A percentile compares a stretch with the other conserved stretches of the same genome.
Evolutionary conservation across 2,888 invertebrate species (phyloP).

Genomic region (Strigamia transsilvanica): DNA sequence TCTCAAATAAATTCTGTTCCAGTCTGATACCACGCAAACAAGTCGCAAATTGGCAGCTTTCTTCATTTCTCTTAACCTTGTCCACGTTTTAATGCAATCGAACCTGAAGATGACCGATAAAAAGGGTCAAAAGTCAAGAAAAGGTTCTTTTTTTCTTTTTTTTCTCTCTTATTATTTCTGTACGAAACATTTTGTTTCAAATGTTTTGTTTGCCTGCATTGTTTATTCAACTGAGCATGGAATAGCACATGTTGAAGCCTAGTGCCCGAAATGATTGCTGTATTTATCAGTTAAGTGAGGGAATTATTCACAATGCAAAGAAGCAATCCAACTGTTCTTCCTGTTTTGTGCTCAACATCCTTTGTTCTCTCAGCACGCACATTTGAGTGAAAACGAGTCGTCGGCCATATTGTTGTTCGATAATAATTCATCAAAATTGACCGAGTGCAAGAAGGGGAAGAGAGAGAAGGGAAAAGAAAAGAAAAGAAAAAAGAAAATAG

Average conservation of each 20-base stretch:
- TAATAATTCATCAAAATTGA: conserved; percentile 9
- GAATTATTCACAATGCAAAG: conserved; percentile 6
- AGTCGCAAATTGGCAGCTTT: too few species aligned
- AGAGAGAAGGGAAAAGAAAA: background rate
- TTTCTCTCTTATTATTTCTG: too few species aligned
- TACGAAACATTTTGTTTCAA: background rate
- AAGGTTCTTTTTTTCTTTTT: too few species aligned
- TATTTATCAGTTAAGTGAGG: conserved; percentile 4
- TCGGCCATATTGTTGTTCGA: background rate
- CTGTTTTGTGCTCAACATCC: background rate
- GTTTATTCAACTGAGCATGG: conserved; percentile 14
- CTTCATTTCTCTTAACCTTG: too few species aligned
- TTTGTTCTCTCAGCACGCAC: background rate
- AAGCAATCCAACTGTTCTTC: conserved; percentile 6
- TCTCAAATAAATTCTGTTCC: too few species aligned
- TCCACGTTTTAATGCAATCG: too few species aligned
- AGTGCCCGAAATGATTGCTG: conserved; percentile 8
- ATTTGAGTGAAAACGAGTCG: background rate
- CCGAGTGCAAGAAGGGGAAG: too few species aligned
- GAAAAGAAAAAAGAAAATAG: too few species aligned
- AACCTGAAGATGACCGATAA: too few species aligned
- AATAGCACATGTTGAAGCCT: background rate
- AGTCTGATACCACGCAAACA: too few species aligned
- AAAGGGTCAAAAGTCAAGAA: too few species aligned
- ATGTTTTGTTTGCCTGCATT: background rate